These are phyloP conservation scores for Chrysocyon brachyurus DNA, from an alignment of 2,797 vertebrate genomes.

Conservation along the genomic window DNA sequence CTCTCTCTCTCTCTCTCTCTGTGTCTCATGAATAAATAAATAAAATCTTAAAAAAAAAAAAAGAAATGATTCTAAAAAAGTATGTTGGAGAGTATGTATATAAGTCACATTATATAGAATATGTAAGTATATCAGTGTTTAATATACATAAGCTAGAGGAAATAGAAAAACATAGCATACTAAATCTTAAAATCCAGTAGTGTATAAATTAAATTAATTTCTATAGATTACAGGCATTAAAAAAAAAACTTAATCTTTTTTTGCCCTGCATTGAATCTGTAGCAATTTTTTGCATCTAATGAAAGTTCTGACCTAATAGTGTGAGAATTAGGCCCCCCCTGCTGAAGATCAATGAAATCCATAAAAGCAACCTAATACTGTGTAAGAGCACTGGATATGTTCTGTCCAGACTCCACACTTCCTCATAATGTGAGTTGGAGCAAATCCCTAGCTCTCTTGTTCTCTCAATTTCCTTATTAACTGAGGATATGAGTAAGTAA, in stretches of 20 bases:
- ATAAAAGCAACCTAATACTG: background rate
- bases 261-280: background rate
- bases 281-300: background rate
- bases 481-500: background rate
- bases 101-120: background rate
- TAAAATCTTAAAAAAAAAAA: no score
- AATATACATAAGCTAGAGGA: background rate
- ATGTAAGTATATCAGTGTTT: background rate
- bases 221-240: background rate
- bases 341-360: background rate
- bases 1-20: no score
- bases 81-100: background rate
- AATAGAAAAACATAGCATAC: constrained; percentile 25
- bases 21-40: no score
- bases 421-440: background rate
- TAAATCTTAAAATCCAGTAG: background rate
- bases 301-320: background rate
- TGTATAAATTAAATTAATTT: constrained; percentile 16
- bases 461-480: background rate
- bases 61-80: background rate
- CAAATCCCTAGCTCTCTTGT: background rate
- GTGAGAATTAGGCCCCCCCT: background rate
- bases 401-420: background rate
- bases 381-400: background rate
- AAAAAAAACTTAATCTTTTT: background rate